Percentiles rank a stretch among this genome's conserved stretches.
These are phyloP conservation scores for Uromys caudimaculatus DNA, from an alignment of 2,797 vertebrate genomes.

Conservation along the genomic window DNA sequence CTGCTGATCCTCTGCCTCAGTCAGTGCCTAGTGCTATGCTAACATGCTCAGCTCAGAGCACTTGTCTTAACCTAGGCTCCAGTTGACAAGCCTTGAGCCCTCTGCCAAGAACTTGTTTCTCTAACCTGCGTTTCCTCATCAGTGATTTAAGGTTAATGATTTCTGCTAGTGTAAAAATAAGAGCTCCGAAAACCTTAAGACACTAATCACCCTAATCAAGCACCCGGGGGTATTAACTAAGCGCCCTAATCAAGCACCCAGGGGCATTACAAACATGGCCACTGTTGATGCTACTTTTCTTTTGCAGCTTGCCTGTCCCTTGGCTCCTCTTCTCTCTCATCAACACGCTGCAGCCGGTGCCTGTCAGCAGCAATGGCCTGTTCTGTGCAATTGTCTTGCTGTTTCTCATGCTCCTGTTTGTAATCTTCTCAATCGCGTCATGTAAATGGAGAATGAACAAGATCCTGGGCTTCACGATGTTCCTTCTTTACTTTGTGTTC, in stretches of 20 bases:
- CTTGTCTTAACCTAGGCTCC: neutral
- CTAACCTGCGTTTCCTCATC: neutral
- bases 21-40: neutral
- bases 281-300: constrained; percentile 1
- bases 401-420: constrained; percentile 98
- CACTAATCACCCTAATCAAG: neutral
- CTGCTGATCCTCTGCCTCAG: neutral
- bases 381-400: constrained; percentile 98
- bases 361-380: constrained; percentile 97
- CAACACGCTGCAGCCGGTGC: constrained; percentile 91
- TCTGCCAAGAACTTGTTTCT: neutral
- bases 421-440: constrained; percentile 94
- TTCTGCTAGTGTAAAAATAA: neutral
- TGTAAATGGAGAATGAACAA: constrained; percentile 99
- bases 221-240: neutral
- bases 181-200: neutral
- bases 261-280: neutral
- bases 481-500: constrained; percentile 97
- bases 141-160: constrained; percentile 28
- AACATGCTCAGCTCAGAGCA: neutral
- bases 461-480: constrained; percentile 94
- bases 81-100: neutral
- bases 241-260: neutral
- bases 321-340: constrained; percentile 93
- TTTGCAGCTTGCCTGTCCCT: constrained; percentile 93